Evolutionary conservation across 2,113 vertebrate species (phyloP), one percentile per base, ranked within the genome.

Genomic region (Saccopteryx leptura): DNA sequence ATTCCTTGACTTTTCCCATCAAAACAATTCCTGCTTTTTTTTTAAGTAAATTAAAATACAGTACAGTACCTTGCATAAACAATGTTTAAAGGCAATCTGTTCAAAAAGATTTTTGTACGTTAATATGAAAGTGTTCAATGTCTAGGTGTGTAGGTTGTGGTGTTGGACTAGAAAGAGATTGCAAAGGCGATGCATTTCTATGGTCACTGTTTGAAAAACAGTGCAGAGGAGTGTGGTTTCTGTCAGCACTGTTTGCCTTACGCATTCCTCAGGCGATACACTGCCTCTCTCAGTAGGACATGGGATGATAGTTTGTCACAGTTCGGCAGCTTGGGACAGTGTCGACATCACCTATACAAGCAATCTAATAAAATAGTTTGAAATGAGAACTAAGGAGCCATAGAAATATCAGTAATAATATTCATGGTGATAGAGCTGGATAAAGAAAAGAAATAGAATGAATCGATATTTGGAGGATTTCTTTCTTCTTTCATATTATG

Each of bases 21-120:
- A 92, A 46, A 92, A 79, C 2, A 46, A 17, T 52, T 52, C 63
- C 13, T 90, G 9, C 15, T 33, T 56, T 84, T 79, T 58, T n/a
- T 60, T 17, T 50, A 83, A 85, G 58, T 28, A 79, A 89, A 76
- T 88, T 74, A 93, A 88, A 95, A 95, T 74, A 48, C 50, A 88
- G 26, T 33, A 63, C 50, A 93, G 31, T 88, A 74, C 66, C 66
- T 83, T 71, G 13, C 50, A 74, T 95, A 82, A 96, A 88, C 5
- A 76, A 72, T 78, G n/a, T 74, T 1, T 52, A 83, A 65, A 89
- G 28, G 9, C 88, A 31, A 39, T 74, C 75, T 95, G 85, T 87
- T 89, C 60, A 21, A 74, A 82, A 95, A 75, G 14, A 24, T 72
- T 85, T 78, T 76, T 23, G 54, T 85, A 28, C 4, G 63, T 83